A percentile compares a stretch with the other conserved stretches of the same genome.
phyloP scores from a whole-genome alignment of 2,113 vertebrate genomes.

The Phylloscopus trochilus region DNA sequence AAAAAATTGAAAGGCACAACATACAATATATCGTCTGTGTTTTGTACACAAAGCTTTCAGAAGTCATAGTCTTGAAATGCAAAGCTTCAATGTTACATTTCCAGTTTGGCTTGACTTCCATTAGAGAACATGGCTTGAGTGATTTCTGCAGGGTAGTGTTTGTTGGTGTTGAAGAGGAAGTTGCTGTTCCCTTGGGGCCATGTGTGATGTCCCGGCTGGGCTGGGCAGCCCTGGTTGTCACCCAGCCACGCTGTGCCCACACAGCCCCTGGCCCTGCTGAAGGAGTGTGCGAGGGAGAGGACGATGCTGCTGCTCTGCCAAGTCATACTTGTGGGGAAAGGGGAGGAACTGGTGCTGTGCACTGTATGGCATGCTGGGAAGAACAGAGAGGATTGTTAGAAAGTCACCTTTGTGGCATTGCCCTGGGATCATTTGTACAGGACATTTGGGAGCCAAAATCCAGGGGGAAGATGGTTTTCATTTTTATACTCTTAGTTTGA shows the following conservation, averaged over 20 bases:
- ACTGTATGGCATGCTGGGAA: not conserved
- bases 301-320: not conserved
- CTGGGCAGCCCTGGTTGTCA: not conserved
- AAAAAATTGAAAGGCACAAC: not conserved
- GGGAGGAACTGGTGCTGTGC: not conserved
- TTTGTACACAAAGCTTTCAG: not conserved
- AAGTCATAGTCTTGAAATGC: not conserved
- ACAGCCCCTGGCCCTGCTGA: fast-evolving
- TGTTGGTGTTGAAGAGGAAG: not conserved
- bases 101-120: not conserved
- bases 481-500: not conserved
- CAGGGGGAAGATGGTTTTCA: not conserved
- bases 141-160: not conserved
- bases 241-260: fast-evolving
- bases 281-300: fast-evolving
- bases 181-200: fast-evolving
- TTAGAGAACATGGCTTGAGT: not conserved
- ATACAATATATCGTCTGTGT: not conserved
- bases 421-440: not conserved
- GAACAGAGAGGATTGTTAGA: not conserved
- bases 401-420: not conserved
- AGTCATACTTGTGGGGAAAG: fast-evolving
- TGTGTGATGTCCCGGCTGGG: fast-evolving
- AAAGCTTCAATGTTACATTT: fast-evolving
- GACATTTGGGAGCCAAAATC: not conserved